These are phyloP conservation scores for Pteruthius melanotis DNA, from an alignment of 2,113 vertebrate genomes.

Conservation along the genomic window DNA sequence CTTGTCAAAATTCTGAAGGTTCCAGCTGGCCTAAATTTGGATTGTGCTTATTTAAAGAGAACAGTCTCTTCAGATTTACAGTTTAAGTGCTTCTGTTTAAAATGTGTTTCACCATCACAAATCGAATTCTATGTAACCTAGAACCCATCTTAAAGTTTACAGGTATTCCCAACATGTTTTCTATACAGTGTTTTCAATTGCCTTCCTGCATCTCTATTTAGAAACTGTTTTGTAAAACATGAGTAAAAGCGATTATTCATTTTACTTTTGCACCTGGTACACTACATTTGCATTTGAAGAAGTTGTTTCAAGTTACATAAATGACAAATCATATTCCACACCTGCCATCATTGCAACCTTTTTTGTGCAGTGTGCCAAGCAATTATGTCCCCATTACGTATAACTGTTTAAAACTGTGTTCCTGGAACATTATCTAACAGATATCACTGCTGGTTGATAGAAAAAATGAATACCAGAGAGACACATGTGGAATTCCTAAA, in stretches of 20 bases:
- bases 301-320: neutral
- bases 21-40: neutral
- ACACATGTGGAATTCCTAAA: neutral
- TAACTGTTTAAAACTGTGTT: neutral
- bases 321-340: neutral
- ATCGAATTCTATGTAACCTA: neutral
- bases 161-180: neutral
- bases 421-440: neutral
- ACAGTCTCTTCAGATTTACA: neutral
- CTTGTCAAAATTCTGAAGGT: neutral
- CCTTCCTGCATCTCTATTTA: neutral
- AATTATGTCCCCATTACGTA: neutral
- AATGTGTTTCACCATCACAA: neutral
- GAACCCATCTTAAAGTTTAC: neutral
- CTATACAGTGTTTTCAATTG: neutral
- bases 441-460: neutral
- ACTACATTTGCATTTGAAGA: neutral
- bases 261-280: neutral
- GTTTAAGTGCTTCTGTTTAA: neutral
- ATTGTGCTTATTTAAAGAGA: neutral
- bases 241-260: neutral
- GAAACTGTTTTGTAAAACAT: neutral
- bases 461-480: neutral
- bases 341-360: neutral
- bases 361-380: neutral